Base-by-base conservation (phyloP, 2,888 invertebrate species). In the Limnephilus marmoratus region DNA sequence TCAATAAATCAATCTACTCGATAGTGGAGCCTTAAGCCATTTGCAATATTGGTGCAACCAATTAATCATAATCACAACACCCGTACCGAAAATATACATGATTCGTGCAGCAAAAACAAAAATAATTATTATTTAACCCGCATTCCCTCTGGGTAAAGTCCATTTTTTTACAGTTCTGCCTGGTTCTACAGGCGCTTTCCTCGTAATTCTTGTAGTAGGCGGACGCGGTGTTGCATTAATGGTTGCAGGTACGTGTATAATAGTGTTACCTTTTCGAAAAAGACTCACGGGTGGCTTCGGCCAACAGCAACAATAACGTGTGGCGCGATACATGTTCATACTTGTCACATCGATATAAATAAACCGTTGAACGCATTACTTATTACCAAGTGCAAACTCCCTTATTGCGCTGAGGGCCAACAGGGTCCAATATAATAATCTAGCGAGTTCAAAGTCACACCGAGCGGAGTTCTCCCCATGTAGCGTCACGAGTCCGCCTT, bases 401-500 rank as follows among this genome's bases (percentile, higher is more conserved):
- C 68, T 68, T 68, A 68, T n/a, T 83, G 83, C 31, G 31, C n/a
- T 45, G 41, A 88, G 88, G 88, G 88, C 80, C 68, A 89, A 41
- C 37, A 15, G 41, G 31, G 81, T 80, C 81, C 85, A 13, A 41
- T 68, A 68, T 82, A 81, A 86, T 82, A 91, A 91, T 86, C 68
- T 29, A 81, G 41, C 91, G 88, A 89, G 93, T 93, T 93, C 93
- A 93, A 92, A 93, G 93, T 89, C 92, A 41, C 91, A 81, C 87
- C 92, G 93, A 90, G 92, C 91, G 92, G 81, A 87, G 81, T 88
- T 91, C 87, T 85, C 91, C 90, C 91, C 93, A 85, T 83, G 87
- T 92, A 83, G 86, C 89, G 93, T 92, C 93, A 93, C 93, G 93
- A 92, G 85, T 90, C 90, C 81, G 89, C 93, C 93, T 92, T 93